Conservation (phyloP, 2,888 invertebrate species). For the Parascotia fuliginaria region DNA sequence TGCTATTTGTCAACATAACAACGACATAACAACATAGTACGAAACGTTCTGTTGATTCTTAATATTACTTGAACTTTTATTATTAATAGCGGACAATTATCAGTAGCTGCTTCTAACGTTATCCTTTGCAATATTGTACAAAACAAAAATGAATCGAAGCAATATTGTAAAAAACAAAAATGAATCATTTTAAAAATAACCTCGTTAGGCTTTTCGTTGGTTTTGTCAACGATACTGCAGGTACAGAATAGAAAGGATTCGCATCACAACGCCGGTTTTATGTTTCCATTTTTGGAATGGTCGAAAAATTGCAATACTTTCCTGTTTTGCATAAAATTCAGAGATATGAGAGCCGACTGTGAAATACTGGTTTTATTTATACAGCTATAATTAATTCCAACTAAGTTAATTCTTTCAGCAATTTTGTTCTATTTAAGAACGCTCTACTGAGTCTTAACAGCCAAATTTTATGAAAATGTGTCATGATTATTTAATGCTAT, state of each 20-base stretch:
- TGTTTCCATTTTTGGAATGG: neutral
- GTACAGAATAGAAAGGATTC: neutral
- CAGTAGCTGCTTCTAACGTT: constrained; percentile 9
- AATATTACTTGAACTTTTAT: constrained; percentile 12
- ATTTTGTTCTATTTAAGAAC: no score
- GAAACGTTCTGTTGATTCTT: constrained; percentile 10
- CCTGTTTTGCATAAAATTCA: neutral
- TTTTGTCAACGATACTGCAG: constrained; percentile 13
- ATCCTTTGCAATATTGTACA: constrained; percentile 19
- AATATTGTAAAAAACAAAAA: no score
- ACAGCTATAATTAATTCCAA: no score
- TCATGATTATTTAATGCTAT: no score
- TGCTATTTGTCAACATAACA: neutral
- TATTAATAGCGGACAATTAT: constrained; percentile 7
- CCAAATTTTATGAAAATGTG: no score
- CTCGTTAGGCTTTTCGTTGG: constrained; percentile 9
- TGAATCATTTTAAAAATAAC: constrained; percentile 7
- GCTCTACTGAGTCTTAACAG: no score
- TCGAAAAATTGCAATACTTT: neutral
- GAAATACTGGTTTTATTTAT: no score
- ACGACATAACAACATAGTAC: neutral
- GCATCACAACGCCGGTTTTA: neutral
- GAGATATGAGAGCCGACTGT: no score
- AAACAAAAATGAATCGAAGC: no score
- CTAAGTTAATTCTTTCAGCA: no score